Percentiles rank a stretch among this genome's conserved stretches.
Evolutionary conservation across 2,888 invertebrate species (phyloP).

Genomic region (Microctonus aethiopoides): DNA sequence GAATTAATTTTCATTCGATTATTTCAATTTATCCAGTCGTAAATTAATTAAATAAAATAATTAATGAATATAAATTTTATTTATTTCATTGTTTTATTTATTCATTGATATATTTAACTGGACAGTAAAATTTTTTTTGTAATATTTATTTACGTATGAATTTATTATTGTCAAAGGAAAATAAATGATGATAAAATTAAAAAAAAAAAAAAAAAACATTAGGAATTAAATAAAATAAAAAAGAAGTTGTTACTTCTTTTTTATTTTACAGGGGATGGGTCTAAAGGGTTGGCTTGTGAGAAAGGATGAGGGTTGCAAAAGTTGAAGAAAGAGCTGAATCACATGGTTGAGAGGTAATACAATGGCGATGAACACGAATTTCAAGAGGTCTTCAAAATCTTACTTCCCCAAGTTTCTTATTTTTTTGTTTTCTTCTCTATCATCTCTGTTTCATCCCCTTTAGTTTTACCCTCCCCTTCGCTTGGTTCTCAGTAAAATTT

Average conservation of each 20-base stretch:
- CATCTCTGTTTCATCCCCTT: background rate
- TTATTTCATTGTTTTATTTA: too few species aligned
- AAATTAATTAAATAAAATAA: too few species aligned
- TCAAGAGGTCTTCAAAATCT: constrained; percentile 8
- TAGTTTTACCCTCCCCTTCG: constrained; percentile 6
- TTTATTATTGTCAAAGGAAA: too few species aligned
- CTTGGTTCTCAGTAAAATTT: constrained; percentile 29
- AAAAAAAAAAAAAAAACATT: background rate
- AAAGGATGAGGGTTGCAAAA: background rate
- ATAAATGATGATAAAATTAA: background rate
- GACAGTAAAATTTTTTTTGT: background rate
- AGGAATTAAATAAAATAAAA: constrained; percentile 16
- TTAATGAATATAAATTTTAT: too few species aligned
- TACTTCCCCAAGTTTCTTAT: background rate
- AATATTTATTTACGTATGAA: too few species aligned
- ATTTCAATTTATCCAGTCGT: too few species aligned
- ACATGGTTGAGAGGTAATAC: constrained; percentile 37
- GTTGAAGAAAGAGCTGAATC: constrained; percentile 11
- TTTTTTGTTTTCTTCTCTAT: background rate
- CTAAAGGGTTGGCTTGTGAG: constrained; percentile 5
- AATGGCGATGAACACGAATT: constrained; percentile 28
- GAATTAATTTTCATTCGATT: too few species aligned
- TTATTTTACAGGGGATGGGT: constrained; percentile 22
- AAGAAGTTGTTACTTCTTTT: too few species aligned
- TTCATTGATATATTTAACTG: background rate